Conservation (phyloP, 2,797 vertebrate species). For the Euphonia xanthogaster region DNA sequence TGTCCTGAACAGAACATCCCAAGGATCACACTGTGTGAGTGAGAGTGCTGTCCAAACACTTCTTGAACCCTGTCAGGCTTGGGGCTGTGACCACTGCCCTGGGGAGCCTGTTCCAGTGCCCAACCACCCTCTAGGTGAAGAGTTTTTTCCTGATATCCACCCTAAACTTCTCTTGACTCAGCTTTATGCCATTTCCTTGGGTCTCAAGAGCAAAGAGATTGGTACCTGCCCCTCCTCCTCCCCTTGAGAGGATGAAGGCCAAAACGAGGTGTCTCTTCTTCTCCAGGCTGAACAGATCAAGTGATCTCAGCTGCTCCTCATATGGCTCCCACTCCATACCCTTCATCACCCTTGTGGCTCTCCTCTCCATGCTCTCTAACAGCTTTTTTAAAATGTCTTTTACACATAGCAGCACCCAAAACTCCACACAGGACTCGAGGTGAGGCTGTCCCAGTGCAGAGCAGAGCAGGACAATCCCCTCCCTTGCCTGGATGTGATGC, state of each 20-base stretch:
- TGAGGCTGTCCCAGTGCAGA: accelerated
- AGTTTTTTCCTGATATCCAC: background rate
- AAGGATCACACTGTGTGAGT: background rate
- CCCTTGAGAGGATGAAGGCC: background rate
- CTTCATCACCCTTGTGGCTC: background rate
- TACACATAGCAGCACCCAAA: background rate
- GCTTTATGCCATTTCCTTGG: background rate
- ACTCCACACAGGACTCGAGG: accelerated
- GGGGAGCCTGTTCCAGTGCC: background rate
- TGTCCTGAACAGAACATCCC: background rate
- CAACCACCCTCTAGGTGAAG: accelerated
- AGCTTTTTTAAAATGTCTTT: background rate
- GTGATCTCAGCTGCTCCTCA: background rate
- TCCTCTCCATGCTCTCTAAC: background rate
- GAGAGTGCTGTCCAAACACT: background rate
- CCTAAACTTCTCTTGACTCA: background rate
- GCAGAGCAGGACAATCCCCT: background rate
- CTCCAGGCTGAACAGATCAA: background rate
- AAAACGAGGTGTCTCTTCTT: background rate
- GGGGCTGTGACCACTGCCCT: background rate
- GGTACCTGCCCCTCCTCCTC: background rate
- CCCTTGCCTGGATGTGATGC: accelerated
- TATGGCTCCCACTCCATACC: accelerated
- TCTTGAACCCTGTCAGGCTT: background rate
- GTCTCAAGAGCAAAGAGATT: background rate